A percentile compares a stretch with the other conserved stretches of the same genome.
Evolutionary conservation across 2,113 vertebrate genomes (phyloP).

Genomic region (Bubo bubo): DNA sequence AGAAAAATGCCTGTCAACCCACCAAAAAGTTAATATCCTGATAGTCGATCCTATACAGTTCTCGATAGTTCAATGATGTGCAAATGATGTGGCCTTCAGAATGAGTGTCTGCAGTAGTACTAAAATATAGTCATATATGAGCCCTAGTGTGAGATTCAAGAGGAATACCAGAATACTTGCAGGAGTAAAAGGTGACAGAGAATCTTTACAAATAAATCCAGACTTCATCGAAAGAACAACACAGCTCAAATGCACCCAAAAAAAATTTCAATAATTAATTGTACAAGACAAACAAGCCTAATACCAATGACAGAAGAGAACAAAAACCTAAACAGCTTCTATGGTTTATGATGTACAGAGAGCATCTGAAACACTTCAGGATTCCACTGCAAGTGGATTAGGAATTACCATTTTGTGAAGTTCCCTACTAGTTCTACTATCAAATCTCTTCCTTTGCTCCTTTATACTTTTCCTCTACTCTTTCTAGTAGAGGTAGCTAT

Average conservation of each 20-base stretch:
- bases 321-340: background rate
- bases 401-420: background rate
- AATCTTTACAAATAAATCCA: background rate
- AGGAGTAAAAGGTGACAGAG: background rate
- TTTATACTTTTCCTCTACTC: background rate
- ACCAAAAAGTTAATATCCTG: background rate
- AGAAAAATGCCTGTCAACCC: background rate
- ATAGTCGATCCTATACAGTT: background rate
- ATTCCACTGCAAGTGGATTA: background rate
- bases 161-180: background rate
- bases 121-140: rapidly evolving
- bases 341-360: background rate
- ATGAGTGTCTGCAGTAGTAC: background rate
- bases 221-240: background rate
- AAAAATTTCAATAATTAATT: background rate
- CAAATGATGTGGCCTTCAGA: background rate
- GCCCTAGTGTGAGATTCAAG: background rate
- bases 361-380: slow-evolving; percentile 15
- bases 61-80: background rate
- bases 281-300: background rate
- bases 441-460: background rate
- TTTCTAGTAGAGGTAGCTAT: background rate
- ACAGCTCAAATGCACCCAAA: background rate
- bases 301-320: background rate
- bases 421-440: background rate